These are phyloP conservation scores for Parasteatoda tepidariorum DNA, from an alignment of 1,140 invertebrate species.

Conservation along the genomic window DNA sequence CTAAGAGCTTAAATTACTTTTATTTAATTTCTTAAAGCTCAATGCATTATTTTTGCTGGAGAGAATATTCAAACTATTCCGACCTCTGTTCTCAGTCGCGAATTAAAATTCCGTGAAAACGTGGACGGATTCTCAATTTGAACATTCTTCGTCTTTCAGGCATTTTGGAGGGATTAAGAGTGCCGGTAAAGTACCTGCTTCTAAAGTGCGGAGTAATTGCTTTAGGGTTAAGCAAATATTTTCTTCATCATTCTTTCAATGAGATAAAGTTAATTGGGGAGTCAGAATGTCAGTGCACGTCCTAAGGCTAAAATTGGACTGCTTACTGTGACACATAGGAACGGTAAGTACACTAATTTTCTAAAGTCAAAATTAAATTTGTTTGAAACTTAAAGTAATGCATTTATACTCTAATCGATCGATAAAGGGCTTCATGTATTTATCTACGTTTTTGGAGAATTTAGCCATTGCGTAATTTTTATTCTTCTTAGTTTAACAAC, in stretches of 20 bases:
- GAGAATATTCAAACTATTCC: too few relatives aligned
- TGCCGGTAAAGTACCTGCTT: background rate
- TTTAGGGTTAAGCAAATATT: conserved; percentile 40
- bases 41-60: background rate
- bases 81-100: background rate
- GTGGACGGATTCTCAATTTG: background rate
- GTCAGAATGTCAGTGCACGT: conserved; percentile 33
- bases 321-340: background rate
- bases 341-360: background rate
- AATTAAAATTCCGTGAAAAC: background rate
- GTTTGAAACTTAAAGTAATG: background rate
- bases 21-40: too few relatives aligned
- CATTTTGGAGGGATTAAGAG: background rate
- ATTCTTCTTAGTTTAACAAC: background rate
- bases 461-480: background rate
- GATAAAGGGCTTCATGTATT: background rate
- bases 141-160: background rate
- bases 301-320: conserved; percentile 12
- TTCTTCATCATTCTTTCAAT: conserved; percentile 26
- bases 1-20: too few relatives aligned
- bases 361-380: background rate
- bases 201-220: background rate
- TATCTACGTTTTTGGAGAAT: background rate
- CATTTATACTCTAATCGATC: background rate
- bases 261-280: conserved; percentile 40